Evolutionary conservation across 2,797 vertebrate genomes (phyloP).

Genomic region (Crocodylus rhombifer): DNA sequence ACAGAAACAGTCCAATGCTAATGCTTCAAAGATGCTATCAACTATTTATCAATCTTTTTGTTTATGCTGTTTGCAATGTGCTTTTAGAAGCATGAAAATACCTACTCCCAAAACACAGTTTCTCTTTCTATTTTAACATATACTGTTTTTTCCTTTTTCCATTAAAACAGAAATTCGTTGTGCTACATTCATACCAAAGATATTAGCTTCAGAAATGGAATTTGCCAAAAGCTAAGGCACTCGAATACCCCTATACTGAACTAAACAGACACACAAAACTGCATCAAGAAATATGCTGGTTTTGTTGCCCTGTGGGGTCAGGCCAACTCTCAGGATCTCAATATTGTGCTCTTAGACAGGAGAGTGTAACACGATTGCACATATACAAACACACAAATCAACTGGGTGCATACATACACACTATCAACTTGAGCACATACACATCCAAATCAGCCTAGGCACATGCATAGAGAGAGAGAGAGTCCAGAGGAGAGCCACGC

Average conservation of each 20-base stretch:
- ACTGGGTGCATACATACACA: too few species aligned
- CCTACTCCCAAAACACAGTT: background rate
- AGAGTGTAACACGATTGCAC: too few species aligned
- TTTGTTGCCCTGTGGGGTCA: too few species aligned
- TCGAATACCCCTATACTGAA: background rate
- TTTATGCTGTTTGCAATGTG: background rate
- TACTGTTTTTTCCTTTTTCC: background rate
- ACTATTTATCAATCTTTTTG: background rate
- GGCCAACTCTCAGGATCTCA: too few species aligned
- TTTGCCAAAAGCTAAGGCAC: background rate
- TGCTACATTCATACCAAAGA: background rate
- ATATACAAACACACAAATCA: too few species aligned
- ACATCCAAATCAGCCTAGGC: too few species aligned
- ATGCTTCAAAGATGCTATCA: background rate
- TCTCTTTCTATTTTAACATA: background rate
- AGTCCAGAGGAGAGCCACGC: too few species aligned
- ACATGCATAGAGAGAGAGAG: too few species aligned
- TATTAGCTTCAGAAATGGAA: background rate
- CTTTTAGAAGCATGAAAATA: background rate
- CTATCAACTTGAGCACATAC: too few species aligned
- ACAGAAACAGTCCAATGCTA: background rate
- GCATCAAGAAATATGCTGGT: background rate
- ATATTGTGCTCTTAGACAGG: too few species aligned
- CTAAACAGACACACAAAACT: background rate
- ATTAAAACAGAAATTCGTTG: slow-evolving; percentile 13